A percentile compares a stretch with the other conserved stretches of the same genome.
Evolutionary conservation across 2,888 invertebrate genomes (phyloP).

Genomic region (Encarsia formosa): DNA sequence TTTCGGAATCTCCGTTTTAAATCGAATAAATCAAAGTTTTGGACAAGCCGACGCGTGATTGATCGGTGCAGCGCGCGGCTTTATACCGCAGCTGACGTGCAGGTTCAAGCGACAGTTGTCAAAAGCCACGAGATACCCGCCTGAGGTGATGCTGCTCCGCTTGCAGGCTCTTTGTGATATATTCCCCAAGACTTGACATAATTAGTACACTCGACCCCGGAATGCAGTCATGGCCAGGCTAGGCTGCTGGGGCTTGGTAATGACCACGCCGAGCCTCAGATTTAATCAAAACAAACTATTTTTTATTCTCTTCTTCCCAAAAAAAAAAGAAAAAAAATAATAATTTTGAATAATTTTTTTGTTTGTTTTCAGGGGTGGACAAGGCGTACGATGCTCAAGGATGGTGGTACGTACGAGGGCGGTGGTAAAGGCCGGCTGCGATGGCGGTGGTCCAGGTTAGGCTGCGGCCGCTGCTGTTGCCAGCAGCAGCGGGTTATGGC

Average conservation of each 20-base stretch:
- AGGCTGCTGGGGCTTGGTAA: constrained; percentile 11
- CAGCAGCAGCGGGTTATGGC: too few relatives aligned
- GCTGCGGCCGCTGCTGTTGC: too few relatives aligned
- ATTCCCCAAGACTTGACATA: constrained; percentile 19
- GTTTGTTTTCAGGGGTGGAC: constrained; percentile 69
- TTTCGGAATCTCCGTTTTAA: too few relatives aligned
- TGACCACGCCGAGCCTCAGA: too few relatives aligned
- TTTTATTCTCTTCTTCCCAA: not conserved
- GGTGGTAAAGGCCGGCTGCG: constrained; percentile 40
- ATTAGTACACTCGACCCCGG: constrained; percentile 19
- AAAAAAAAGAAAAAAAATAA: not conserved
- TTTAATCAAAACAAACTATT: too few relatives aligned
- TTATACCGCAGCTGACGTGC: too few relatives aligned
- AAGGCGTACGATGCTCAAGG: constrained; percentile 78
- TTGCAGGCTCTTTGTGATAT: constrained; percentile 6
- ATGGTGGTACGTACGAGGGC: constrained; percentile 47
- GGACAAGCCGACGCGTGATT: too few relatives aligned
- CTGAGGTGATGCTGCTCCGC: too few relatives aligned
- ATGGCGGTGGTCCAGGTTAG: constrained; percentile 38
- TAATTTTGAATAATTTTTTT: not conserved
- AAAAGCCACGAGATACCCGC: too few relatives aligned
- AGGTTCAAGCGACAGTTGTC: too few relatives aligned
- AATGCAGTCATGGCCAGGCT: constrained; percentile 14
- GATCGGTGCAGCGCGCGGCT: too few relatives aligned
- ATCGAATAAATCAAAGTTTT: too few relatives aligned